Evolutionary conservation across 2,888 invertebrate genomes (phyloP), one percentile per base, ranked within the genome.

Genomic region (Phengaris arion): DNA sequence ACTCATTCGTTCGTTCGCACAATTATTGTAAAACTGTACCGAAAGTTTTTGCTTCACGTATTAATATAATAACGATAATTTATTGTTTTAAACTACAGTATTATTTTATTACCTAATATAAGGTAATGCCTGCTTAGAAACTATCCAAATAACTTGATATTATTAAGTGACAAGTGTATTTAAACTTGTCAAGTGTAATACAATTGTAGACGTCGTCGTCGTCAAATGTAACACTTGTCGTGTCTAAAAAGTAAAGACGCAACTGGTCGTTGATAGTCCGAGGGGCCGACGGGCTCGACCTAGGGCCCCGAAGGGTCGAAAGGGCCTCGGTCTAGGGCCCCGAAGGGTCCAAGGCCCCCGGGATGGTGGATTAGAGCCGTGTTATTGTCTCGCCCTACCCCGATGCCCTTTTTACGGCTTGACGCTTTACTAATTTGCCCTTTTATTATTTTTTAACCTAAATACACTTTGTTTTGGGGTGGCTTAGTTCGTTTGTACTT

Each of bases 391-490:
- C 72, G 52, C 52, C 72, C 72, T 52, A 35, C 15, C 46, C 7
- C 51, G 68, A 45, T 45, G 72, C 72, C 72, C 72, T 72, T 72
- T 72, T 72, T 72, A 72, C 54, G 52, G 72, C 72, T 54, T 72
- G 72, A 52, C 72, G 72, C 72, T 52, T 54, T 35, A 22, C 72
- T 72, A 72, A 72, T 72, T 72, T 54, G 52, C 10, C 15, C 54
- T 52, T 72, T 72, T 72, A 54, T 72, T 72, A 54, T 72, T 72
- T 64, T 72, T 54, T 22, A 72, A 72, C 72, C 72, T 72, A 72
- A 72, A 72, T 72, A 72, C 72, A 52, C 46, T 69, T 69, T 48
- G 69, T 69, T 69, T 46, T 48, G 48, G 69, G 69, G 69, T 48
- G 48, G 48, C 69, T 64, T 45, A 64, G 35, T 35, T 35, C 64